Percentiles rank a stretch among this genome's conserved stretches.
Conservation (phyloP, 2,888 invertebrate species). For the Nomada fucata region DNA sequence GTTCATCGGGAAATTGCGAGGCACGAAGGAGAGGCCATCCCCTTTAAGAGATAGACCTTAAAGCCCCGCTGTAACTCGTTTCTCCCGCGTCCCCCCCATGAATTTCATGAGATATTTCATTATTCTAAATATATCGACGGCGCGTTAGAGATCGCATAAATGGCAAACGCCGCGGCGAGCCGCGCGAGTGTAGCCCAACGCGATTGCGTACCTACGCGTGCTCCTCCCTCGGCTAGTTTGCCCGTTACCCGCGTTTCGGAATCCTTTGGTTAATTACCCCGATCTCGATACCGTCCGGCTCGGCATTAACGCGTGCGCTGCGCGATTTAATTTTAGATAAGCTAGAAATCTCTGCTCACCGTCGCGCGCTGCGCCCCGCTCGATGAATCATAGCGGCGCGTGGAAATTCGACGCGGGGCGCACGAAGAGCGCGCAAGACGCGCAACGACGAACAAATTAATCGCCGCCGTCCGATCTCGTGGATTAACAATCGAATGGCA, state of each 20-base stretch:
- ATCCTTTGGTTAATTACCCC: conserved; percentile 20
- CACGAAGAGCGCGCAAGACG: background rate
- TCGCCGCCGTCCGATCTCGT: conserved; percentile 18
- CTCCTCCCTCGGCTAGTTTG: background rate
- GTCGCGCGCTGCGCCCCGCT: background rate
- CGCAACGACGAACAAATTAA: conserved; percentile 1
- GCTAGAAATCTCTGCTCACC: conserved; percentile 21
- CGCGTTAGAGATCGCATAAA: conserved; percentile 33
- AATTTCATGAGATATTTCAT: conserved; percentile 58
- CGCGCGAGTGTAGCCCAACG: conserved; percentile 7
- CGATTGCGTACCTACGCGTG: conserved; percentile 28
- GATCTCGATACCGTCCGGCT: conserved; percentile 27
- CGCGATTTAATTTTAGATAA: conserved; percentile 60
- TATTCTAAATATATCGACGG: conserved; percentile 60
- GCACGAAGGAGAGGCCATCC: conserved; percentile 64
- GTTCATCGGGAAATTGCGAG: background rate
- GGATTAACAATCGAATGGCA: conserved; percentile 64
- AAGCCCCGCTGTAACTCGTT: conserved; percentile 57
- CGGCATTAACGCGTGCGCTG: conserved; percentile 32
- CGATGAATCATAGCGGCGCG: background rate
- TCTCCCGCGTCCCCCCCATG: conserved; percentile 33
- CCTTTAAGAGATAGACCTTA: conserved; percentile 76
- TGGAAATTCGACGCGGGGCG: background rate
- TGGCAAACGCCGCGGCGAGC: conserved; percentile 33
- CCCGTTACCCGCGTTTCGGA: conserved; percentile 34